Base-by-base conservation (phyloP, 2,797 vertebrate species). In the Hippoglossus hippoglossus region DNA sequence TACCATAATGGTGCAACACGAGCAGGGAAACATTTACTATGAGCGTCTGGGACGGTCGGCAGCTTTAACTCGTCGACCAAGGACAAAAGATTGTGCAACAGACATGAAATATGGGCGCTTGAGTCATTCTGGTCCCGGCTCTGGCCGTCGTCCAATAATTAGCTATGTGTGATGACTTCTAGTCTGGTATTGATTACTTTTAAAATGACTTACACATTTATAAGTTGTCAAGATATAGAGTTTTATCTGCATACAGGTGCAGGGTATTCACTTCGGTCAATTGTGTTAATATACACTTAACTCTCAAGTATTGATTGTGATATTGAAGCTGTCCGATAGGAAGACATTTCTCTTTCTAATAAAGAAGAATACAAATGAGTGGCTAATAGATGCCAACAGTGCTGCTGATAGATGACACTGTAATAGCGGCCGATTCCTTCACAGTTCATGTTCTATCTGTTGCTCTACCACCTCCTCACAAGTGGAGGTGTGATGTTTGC, bases 101-200 rank as follows among this genome's bases (percentile, higher is more conserved):
- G 53, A 49, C 60, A 46, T 41, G 12, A 78, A 55, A 19, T 60
- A 21, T 63, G 25, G 15, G 22, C 28, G 46, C 26, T 31, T 21
- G 41, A 64, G 67, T 56, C 18, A 22, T 39, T 71, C 72, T 55
- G 22, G 16, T 41, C 71, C 13, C 26, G 1, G 19, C 52, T 34
- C 31, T 77, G 62, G 68, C 21, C 68, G 21, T 34, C 50, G 57
- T 69, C 50, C 73, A 61, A 39, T 65, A 67, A 77, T 82, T 73
- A 79, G 58, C 61, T 18, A 15, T 1, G 21, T 62, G 18, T 4
- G 61, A 75, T 31, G 55, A 47, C 41, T 41, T 36, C 5, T 39
- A 39, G 36, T 75, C 52, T 54, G 65, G 59, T 67, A 70, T 57
- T 1, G 41, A 82, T 81, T n/a, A 61, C 41, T 73, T 82, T 77